These are phyloP conservation scores for Daphoenositta chrysoptera DNA, from an alignment of 2,113 vertebrate species.

Conservation along the genomic window DNA sequence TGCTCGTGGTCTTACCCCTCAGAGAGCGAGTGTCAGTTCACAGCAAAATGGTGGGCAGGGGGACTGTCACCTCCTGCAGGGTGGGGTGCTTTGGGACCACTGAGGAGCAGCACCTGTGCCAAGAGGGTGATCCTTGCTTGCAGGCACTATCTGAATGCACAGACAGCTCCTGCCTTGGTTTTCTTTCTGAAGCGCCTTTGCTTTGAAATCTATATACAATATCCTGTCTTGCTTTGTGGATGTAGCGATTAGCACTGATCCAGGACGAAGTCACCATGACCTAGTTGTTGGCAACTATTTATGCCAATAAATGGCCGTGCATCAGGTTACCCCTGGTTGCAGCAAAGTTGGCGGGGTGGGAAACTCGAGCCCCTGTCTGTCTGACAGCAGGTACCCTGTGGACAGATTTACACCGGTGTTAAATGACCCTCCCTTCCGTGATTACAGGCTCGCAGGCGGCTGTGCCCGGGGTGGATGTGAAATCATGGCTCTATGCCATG, in stretches of 20 bases:
- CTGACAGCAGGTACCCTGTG: slow-evolving; percentile 2
- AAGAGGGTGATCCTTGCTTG: neutral
- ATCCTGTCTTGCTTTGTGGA: neutral
- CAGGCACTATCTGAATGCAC: neutral
- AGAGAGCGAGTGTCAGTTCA: accelerated
- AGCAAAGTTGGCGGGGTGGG: neutral
- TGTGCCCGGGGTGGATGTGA: neutral
- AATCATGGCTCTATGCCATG: neutral
- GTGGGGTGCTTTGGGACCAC: neutral
- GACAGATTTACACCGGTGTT: slow-evolving; percentile 31
- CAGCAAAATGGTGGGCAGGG: neutral
- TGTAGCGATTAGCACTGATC: neutral
- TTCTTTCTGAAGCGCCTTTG: neutral
- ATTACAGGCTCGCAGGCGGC: neutral
- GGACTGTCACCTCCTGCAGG: neutral
- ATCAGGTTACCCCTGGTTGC: neutral
- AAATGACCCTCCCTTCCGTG: neutral
- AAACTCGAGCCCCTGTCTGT: slow-evolving; percentile 9
- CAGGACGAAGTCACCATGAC: neutral
- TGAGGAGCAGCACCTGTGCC: neutral
- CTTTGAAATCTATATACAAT: slow-evolving; percentile 43
- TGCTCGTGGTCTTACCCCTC: neutral
- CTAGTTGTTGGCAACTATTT: slow-evolving; percentile 7
- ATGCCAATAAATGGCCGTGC: neutral
- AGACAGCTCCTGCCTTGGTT: neutral